phyloP scores from a whole-genome alignment of 2,888 invertebrate species.

The Sepioteuthis lessoniana region DNA sequence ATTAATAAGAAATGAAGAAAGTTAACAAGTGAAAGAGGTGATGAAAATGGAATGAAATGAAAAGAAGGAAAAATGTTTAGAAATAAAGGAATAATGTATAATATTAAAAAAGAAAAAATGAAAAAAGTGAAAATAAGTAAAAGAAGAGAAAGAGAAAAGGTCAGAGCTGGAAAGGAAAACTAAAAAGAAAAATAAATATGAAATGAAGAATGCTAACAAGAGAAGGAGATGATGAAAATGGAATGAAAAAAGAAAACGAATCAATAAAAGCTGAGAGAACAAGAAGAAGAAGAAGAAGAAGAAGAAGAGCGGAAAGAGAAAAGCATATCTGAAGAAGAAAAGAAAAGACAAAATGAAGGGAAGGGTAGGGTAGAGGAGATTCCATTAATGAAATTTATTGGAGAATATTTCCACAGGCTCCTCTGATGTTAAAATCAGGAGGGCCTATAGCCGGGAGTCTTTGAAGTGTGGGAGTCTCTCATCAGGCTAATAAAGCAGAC shows the following conservation, averaged over 20 bases:
- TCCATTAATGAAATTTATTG: constrained; percentile 8
- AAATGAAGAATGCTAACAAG: not conserved
- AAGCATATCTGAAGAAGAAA: not conserved
- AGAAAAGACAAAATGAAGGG: not conserved
- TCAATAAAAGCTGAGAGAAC: not conserved
- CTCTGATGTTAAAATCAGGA: constrained; percentile 33
- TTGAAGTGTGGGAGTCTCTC: not conserved
- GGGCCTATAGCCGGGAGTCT: constrained; percentile 12
- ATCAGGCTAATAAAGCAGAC: constrained; percentile 36
- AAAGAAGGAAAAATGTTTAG: not conserved
- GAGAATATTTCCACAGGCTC: constrained; percentile 33
- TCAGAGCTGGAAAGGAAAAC: not conserved
- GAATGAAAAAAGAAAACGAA: not conserved
- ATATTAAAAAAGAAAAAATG: too few relatives aligned
- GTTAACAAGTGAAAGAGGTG: too few relatives aligned
- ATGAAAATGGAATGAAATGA: too few relatives aligned
- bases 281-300: too few relatives aligned
- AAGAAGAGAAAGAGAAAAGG: not conserved
- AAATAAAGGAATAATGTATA: not conserved
- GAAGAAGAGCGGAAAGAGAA: not conserved
- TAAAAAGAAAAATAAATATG: not conserved
- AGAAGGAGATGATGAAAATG: not conserved
- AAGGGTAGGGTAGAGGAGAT: not conserved
- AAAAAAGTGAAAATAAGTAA: not conserved
- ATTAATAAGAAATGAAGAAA: too few relatives aligned